Percentiles rank a stretch among this genome's conserved stretches.
Evolutionary conservation across 2,888 invertebrate species (phyloP).

Genomic region (Melieria omissa): DNA sequence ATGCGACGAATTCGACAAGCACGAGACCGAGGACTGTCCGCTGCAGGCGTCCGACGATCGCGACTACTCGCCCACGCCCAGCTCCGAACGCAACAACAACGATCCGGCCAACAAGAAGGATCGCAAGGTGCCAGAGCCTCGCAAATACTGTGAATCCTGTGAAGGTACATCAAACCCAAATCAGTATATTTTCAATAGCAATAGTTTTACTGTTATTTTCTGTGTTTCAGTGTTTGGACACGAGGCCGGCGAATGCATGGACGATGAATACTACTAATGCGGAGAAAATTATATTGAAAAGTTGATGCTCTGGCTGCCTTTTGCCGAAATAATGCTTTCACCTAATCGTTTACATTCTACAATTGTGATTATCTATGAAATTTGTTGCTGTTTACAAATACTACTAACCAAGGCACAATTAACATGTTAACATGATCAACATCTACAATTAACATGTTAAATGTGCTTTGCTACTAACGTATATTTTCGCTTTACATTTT

Average conservation of each 20-base stretch:
- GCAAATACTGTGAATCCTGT: conserved; percentile 93
- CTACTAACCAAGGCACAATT: too few relatives aligned
- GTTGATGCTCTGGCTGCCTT: not conserved
- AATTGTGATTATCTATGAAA: conserved; percentile 21
- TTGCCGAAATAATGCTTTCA: not conserved
- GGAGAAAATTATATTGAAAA: conserved; percentile 2
- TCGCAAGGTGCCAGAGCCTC: conserved; percentile 66
- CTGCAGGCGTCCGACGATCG: conserved; percentile 77
- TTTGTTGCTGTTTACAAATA: not conserved
- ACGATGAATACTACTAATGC: conserved; percentile 83
- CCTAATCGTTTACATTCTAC: conserved; percentile 13
- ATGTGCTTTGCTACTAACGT: too few relatives aligned
- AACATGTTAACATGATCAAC: too few relatives aligned
- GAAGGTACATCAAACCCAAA: conserved; percentile 73
- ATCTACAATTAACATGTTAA: too few relatives aligned
- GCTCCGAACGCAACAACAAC: conserved; percentile 52
- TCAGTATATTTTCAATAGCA: not conserved
- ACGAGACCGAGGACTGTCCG: conserved; percentile 98
- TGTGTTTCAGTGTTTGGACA: conserved; percentile 83
- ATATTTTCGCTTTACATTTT: too few relatives aligned
- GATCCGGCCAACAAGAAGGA: conserved; percentile 53
- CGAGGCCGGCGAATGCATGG: conserved; percentile 85
- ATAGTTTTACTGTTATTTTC: not conserved
- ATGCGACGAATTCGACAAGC: conserved; percentile 95
- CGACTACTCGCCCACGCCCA: conserved; percentile 51